Evolutionary conservation across 2,888 invertebrate genomes (phyloP), one percentile per base, ranked within the genome.

Genomic region (Psylliodes chrysocephalus): DNA sequence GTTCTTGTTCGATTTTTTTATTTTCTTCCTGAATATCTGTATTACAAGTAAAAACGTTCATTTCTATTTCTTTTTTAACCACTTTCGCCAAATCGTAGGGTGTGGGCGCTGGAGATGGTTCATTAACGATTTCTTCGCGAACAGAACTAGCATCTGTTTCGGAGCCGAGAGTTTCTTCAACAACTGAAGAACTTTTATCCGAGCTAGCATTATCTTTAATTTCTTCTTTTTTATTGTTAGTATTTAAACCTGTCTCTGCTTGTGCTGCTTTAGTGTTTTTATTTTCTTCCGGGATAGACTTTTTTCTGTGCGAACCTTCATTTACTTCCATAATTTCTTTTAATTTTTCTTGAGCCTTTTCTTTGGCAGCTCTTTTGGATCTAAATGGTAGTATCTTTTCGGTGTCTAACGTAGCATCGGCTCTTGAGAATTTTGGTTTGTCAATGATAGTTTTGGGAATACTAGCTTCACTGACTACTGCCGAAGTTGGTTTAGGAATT

Each of bases 1-100:
- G 79, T 66, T 85, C 83, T 35, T 83, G 77, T 64, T 85, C 83
- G 54, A 85, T 84, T 63, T 83, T 82, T 3, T 80, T 78, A 40
- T 79, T 75, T 35, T 85, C 85, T 40, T 83, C 83, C 40, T 83
- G 79, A 5, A 83, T 64, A 49, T 84, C 84, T 1, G 76, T 75
- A 25, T 75, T 72, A 52, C 76, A 78, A 14, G 79, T 79, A 53
- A 80, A 80, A 0, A 78, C 78, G 15, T 76, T 78, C 66, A 74
- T 66, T 18, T 77, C 74, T 1, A 75, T 53, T 60, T 64, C 66
- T n/a, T 64, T 66, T 60, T 68, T 68, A 8, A 66, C 62, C 40
- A 53, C 10, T 5, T 61, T 47, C 33, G n/a, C n/a, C n/a, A n/a
- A n/a, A n/a, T n/a, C n/a, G n/a, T n/a, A n/a, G n/a, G n/a, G n/a